These are phyloP conservation scores for Eueremaeus valkanovi DNA, from an alignment of 2,888 invertebrate species.

Conservation along the genomic window DNA sequence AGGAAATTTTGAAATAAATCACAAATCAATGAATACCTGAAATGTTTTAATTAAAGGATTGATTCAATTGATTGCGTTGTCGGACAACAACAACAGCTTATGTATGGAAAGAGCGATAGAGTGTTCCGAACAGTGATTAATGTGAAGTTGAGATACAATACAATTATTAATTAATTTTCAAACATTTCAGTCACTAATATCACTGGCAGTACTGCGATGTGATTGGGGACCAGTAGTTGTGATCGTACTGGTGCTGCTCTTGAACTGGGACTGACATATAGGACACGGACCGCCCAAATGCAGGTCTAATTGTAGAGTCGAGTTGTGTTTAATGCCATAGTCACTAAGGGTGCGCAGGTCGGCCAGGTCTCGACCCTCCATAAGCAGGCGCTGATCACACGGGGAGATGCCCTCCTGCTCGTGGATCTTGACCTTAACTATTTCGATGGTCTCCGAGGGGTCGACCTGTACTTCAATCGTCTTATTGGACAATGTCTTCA, in stretches of 20 bases:
- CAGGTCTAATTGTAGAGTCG: constrained; percentile 35
- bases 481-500: constrained; percentile 35
- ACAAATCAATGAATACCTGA: neutral
- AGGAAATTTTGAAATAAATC: neutral
- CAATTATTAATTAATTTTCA: no score
- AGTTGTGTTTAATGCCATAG: constrained; percentile 37
- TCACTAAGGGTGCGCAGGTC: constrained; percentile 34
- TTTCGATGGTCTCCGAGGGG: constrained; percentile 35
- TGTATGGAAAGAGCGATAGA: neutral
- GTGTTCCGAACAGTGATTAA: neutral
- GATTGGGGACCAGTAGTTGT: constrained; percentile 22
- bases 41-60: no score
- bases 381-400: constrained; percentile 33
- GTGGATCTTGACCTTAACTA: constrained; percentile 37
- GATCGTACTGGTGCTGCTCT: neutral
- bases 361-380: constrained; percentile 34
- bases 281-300: constrained; percentile 39
- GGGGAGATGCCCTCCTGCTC: constrained; percentile 38
- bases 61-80: no score
- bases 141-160: neutral
- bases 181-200: constrained; percentile 20
- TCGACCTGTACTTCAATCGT: constrained; percentile 39
- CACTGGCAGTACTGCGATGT: constrained; percentile 22
- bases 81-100: no score
- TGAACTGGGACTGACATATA: constrained; percentile 38